Base-by-base conservation (phyloP, 1,140 invertebrate genomes). In the Bombus terrestris region DNA sequence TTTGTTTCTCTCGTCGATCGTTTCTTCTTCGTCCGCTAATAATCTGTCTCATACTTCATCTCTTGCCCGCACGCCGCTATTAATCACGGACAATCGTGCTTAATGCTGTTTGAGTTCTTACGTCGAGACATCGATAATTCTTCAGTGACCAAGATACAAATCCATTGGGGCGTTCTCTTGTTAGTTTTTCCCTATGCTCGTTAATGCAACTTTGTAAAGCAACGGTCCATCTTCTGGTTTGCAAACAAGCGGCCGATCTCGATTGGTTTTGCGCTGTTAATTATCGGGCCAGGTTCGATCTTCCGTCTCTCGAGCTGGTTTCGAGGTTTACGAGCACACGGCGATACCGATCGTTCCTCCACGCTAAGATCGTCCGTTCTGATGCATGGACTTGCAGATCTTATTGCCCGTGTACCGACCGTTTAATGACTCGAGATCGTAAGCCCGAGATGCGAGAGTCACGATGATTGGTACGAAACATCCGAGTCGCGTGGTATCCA, bases 61-160 rank as follows among this genome's bases (percentile, higher is more conserved):
- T n/a, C 37, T 25, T 28, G 35, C n/a, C 6, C 39, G 22, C 39
- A 28, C 35, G 15, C 8, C 41, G 43, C 43, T 80, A 80, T 80
- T 69, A 69, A 80, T 80, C 78, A 69, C 35, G 2, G 35, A 69
- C 32, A 69, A 80, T 80, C 78, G 47, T 9, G 25, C 64, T 80
- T 53, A 80, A 80, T 37, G 43, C 43, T 80, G 64, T 69, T 53
- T 69, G 78, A 69, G 64, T n/a, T 53, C 59, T 28, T 59, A 35
- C 57, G 39, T 64, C 77, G 78, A 39, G 64, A 39, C 64, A 80
- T 69, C 64, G 64, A 80, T 69, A 69, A 69, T 69, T 78, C 62
- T 32, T 64, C 12, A 4, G 15, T 25, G 1, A 47, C 37, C n/a
- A 35, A 35, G 57, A 37, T 41, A 41, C 41, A n/a, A 62, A 78